Conservation (phyloP, 2,888 invertebrate genomes). For the Dromius quadrimaculatus region DNA sequence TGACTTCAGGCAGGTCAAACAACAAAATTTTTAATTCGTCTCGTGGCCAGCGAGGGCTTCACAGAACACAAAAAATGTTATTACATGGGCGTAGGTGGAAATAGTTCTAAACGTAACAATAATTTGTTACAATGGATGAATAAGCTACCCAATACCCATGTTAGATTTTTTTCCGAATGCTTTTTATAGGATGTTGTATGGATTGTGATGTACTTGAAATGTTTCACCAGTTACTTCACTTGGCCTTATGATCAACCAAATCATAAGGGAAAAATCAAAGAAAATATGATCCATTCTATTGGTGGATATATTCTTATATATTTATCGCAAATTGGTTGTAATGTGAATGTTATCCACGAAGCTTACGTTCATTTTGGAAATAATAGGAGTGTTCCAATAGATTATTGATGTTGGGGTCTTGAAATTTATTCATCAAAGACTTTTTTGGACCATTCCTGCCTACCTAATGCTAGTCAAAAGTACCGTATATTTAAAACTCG, state of each 20-base stretch:
- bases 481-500: background rate
- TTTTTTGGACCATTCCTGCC: constrained; percentile 11
- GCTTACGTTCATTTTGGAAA: background rate
- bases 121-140: too few relatives aligned
- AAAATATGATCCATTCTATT: background rate
- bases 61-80: too few relatives aligned
- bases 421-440: background rate
- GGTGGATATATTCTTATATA: constrained; percentile 5
- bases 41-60: too few relatives aligned
- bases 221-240: background rate
- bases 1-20: too few relatives aligned
- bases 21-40: too few relatives aligned
- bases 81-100: too few relatives aligned
- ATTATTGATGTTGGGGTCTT: background rate
- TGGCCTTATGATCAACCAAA: constrained; percentile 4
- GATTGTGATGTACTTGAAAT: background rate
- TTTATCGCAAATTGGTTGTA: background rate
- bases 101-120: too few relatives aligned
- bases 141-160: too few relatives aligned
- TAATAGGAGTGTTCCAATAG: background rate
- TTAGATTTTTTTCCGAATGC: too few relatives aligned
- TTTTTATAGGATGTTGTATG: background rate
- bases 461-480: constrained; percentile 1
- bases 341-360: background rate
- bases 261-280: background rate